Percentiles rank a stretch among this genome's conserved stretches.
Conservation (phyloP, 2,797 vertebrate genomes). For the Aselliscus stoliczkanus region DNA sequence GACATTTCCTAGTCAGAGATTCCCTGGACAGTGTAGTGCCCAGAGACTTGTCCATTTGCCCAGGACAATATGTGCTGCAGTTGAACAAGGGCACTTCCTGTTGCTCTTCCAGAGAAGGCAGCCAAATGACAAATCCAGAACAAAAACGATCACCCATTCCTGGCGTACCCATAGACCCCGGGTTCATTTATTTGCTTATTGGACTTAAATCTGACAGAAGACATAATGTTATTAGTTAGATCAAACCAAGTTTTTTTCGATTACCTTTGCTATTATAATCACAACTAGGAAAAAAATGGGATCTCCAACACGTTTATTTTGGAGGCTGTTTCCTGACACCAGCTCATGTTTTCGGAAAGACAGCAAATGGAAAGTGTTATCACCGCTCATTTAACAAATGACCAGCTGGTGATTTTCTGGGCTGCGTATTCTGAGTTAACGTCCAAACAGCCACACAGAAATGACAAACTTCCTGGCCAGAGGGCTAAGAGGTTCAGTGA, state of each 20-base stretch:
- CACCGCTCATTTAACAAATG: not conserved
- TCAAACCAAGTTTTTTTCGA: not conserved
- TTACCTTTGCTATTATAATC: not conserved
- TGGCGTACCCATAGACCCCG: not conserved
- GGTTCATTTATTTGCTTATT: not conserved
- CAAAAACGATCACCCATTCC: not conserved
- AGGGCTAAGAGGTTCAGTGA: not conserved
- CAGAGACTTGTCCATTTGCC: not conserved
- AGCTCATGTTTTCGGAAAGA: not conserved
- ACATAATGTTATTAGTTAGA: not conserved
- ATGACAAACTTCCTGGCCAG: not conserved
- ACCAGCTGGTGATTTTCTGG: conserved; percentile 7
- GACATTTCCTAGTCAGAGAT: not conserved
- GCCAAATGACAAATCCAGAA: not conserved
- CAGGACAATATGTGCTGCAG: conserved; percentile 8
- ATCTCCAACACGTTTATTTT: not conserved
- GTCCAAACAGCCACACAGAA: not conserved
- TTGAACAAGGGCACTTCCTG: not conserved
- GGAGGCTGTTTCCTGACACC: not conserved
- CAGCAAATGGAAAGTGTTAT: not conserved
- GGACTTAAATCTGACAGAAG: conserved; percentile 6
- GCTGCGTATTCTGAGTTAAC: not conserved
- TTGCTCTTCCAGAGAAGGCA: not conserved
- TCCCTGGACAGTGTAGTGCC: not conserved
- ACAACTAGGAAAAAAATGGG: not conserved